Base-by-base conservation (phyloP, 2,888 invertebrate species). In the Tetrapedia diversipes region DNA sequence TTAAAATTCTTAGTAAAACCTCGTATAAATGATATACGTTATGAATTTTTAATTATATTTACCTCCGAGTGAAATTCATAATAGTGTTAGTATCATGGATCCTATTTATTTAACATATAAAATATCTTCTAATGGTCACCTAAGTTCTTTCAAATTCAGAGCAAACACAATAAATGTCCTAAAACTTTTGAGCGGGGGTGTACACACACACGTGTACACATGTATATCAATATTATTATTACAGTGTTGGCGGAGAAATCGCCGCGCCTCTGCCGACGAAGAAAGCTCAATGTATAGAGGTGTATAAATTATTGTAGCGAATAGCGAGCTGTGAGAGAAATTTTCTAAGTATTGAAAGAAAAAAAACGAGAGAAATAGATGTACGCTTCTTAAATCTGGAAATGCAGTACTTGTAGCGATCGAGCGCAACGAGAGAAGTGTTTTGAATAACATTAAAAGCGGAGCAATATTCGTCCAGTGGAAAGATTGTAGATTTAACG, bases 251-350 rank as follows among this genome's bases (percentile, higher is more conserved):
- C 49, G 43, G 47, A 47, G 54, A 49, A 66, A 27, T 56, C 56
- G 37, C 47, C 56, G 37, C 47, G 37, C 53, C 72, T 81, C 77
- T 70, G 77, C 70, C 79, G 78, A 81, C 43, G 41, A 84, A 78
- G 29, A 57, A 64, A 75, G 84, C 87, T 87, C 86, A 87, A 87
- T 86, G 86, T 87, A 86, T 84, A 86, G 86, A 82, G 70, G 77
- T 80, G 74, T 81, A 80, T 80, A 65, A 59, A 53, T 37, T 57
- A 60, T 66, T 37, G 53, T 66, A 77, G 57, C 22, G 39, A 47
- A 74, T 56, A 66, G 56, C 37, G 54, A 57, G 34, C 74, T 57
- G 63, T 41, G 53, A 57, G 37, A 32, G 14, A 57, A 16, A 19
- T 59, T 73, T 64, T 74, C 53, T 72, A 57, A 51, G 32, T 34